Conservation (phyloP, 1,140 invertebrate species). For the Whitmania pigra region DNA sequence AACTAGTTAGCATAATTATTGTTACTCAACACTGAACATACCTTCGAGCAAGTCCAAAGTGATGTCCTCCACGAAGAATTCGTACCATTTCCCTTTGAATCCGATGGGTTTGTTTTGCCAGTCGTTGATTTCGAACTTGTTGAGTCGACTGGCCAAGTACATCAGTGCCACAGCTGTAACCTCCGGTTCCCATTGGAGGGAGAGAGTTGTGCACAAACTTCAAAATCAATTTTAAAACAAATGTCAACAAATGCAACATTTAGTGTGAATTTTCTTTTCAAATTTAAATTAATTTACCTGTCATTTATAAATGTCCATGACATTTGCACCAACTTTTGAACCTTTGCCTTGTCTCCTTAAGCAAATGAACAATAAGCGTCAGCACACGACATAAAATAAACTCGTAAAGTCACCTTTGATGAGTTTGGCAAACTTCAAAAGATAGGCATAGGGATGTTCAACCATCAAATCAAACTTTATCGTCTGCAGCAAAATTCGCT, state of each 20-base stretch:
- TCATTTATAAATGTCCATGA: slow-evolving; percentile 99
- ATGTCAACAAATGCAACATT: slow-evolving; percentile 1
- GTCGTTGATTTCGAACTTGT: slow-evolving; percentile 74
- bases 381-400: neutral
- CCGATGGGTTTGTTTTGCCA: slow-evolving; percentile 63
- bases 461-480: slow-evolving; percentile 98
- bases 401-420: slow-evolving; percentile 57
- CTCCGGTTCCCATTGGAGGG: slow-evolving; percentile 96
- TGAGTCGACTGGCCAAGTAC: slow-evolving; percentile 72
- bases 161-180: slow-evolving; percentile 94
- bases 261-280: neutral
- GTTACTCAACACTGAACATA: slow-evolving; percentile 29
- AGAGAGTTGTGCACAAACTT: slow-evolving; percentile 86
- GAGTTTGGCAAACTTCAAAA: slow-evolving; percentile 92
- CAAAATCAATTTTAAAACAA: slow-evolving; percentile 26
- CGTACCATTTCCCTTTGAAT: slow-evolving; percentile 81
- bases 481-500: slow-evolving; percentile 89
- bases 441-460: slow-evolving; percentile 87
- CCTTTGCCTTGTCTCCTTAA: slow-evolving; percentile 69
- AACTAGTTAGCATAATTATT: neutral
- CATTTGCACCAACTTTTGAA: slow-evolving; percentile 96
- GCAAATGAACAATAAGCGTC: neutral
- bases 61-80: slow-evolving; percentile 91
- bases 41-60: slow-evolving; percentile 83
- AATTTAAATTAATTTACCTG: slow-evolving; percentile 50